Base-by-base conservation (phyloP, 2,113 vertebrate genomes). In the Zosterops borbonicus region DNA sequence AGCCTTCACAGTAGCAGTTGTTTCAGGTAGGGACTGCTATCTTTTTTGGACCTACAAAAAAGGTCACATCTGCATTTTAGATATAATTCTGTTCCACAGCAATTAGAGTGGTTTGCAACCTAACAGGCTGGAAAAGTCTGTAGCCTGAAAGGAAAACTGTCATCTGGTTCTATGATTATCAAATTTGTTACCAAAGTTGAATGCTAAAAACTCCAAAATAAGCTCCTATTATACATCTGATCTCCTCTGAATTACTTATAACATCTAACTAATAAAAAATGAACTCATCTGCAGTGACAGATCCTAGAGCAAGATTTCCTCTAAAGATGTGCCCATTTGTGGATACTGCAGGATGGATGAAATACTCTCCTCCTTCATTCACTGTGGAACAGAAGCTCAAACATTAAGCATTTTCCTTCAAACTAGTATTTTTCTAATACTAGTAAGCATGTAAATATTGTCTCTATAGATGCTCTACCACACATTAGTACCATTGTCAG, bases 231-330 rank as follows among this genome's bases (percentile, higher is more conserved):
- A 39, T 52, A 14, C 6, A 44, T 13, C 35, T 69, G 21, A 42
- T 50, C 37, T 69, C 58, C 52, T 62, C 56, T 31, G 21, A 82
- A 58, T 53, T 42, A 84, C 14, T 47, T 60, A 17, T 6, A 68
- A 44, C 3, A 5, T 7, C 31, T 47, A 85, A 58, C 4, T 14
- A 78, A 60, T 44, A 47, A 24, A 49, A 49, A 49, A 49, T 24
- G 24, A 49, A 64, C 22, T 9, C 0, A 37, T 56, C 37, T 20
- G 33, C 29, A 64, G 39, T 0, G 1, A 6, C 14, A n/a, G n/a
- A 89, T 23, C 21, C 28, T 47, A 62, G n/a, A 81, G 56, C 18
- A 82, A 76, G 53, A 71, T 49, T 78, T 64, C 37, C 33, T 65
- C 41, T 15, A 21, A 47, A 68, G 17, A 44, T 27, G 27, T 31